Evolutionary conservation across 2,888 invertebrate genomes (phyloP).

Genomic region (Nineta flava): DNA sequence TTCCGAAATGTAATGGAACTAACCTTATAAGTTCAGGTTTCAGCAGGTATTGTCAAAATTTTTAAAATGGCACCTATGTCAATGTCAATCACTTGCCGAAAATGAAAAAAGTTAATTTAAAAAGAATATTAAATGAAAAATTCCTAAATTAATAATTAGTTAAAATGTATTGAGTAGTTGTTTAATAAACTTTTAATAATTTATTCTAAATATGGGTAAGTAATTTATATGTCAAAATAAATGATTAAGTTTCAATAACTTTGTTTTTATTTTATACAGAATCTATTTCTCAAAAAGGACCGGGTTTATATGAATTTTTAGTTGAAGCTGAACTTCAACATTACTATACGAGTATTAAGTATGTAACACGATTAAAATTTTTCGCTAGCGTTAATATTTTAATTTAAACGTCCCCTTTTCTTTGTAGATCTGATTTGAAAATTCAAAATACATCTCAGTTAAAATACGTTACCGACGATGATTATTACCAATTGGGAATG

Average conservation of each 20-base stretch:
- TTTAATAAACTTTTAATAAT: neutral
- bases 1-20: neutral
- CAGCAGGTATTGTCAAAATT: neutral
- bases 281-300: conserved; percentile 27
- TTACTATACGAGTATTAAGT: conserved; percentile 68
- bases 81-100: neutral
- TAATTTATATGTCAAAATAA: neutral
- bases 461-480: conserved; percentile 89
- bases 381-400: neutral
- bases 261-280: neutral
- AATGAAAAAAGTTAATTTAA: neutral
- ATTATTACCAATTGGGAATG: conserved; percentile 80
- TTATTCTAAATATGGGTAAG: neutral
- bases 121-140: neutral
- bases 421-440: conserved; percentile 70
- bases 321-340: conserved; percentile 89
- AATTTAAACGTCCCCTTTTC: conserved; percentile 3
- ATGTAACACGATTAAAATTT: conserved; percentile 20
- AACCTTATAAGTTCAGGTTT: neutral
- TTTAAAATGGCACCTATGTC: neutral
- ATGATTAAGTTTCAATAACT: neutral
- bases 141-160: neutral
- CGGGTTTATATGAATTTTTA: conserved; percentile 75
- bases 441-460: conserved; percentile 75
- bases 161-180: neutral